phyloP scores from a whole-genome alignment of 2,113 vertebrate genomes.

The Anthoscopus minutus region DNA sequence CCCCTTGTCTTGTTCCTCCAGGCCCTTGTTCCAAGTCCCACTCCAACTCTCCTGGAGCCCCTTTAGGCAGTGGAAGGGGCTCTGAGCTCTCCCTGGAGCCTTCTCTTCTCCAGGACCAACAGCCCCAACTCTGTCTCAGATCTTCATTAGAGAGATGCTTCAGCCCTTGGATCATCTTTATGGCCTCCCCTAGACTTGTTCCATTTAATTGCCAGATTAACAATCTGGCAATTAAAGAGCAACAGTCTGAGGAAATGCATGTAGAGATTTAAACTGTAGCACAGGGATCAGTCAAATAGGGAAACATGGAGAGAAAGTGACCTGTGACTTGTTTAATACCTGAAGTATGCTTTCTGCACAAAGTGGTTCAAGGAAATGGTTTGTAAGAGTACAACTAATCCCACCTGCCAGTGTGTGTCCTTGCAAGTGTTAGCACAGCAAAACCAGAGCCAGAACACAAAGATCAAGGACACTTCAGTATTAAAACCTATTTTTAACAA shows the following conservation, averaged over 20 bases:
- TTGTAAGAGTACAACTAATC: conserved; percentile 4
- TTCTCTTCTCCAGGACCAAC: neutral
- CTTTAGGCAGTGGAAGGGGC: neutral
- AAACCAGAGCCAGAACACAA: neutral
- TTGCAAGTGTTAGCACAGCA: neutral
- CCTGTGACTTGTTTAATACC: neutral
- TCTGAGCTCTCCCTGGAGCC: neutral
- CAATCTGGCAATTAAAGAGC: no score
- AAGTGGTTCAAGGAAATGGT: neutral
- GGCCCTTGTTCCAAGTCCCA: neutral
- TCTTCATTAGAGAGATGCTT: neutral
- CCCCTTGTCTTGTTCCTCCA: neutral
- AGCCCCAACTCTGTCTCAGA: neutral
- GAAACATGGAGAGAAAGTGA: neutral
- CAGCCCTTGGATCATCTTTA: neutral
- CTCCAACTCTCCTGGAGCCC: neutral
- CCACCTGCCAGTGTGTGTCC: neutral
- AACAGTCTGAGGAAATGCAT: neutral
- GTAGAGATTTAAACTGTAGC: neutral
- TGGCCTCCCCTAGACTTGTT: neutral
- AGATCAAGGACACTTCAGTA: neutral
- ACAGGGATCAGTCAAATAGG: neutral
- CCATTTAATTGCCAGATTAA: neutral
- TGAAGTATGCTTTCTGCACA: neutral
- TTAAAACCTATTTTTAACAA: neutral